phyloP scores from a whole-genome alignment of 35 echinoderm and acorn worm species.

The Eucidaris tribuloides region DNA sequence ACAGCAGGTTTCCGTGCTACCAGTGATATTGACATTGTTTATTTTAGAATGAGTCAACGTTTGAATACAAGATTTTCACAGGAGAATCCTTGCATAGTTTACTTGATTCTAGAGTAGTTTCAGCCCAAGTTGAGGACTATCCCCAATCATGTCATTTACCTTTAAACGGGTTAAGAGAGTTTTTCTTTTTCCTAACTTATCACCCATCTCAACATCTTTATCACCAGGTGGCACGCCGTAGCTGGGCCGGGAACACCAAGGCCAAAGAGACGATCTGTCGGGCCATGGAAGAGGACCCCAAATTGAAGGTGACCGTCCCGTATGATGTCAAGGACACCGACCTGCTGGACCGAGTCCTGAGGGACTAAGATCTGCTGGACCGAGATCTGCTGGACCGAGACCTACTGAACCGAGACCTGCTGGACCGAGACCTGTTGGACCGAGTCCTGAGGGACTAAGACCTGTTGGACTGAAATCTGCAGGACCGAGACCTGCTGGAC shows the following conservation, averaged over 20 bases:
- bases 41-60: too few species aligned
- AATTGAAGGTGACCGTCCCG: conserved; percentile 92
- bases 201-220: too few species aligned
- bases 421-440: conserved; percentile 56
- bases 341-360: conserved; percentile 71
- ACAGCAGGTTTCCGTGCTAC: too few species aligned
- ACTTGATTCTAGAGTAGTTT: too few species aligned
- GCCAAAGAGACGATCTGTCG: conserved; percentile 83
- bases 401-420: too few species aligned
- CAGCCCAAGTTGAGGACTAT: too few species aligned
- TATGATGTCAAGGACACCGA: conserved; percentile 66
- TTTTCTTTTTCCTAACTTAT: not conserved
- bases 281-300: conserved; percentile 86
- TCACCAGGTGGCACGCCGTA: conserved; percentile 74
- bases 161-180: not conserved
- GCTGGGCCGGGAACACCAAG: conserved; percentile 86
- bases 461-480: not conserved
- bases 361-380: conserved; percentile 19
- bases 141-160: too few species aligned
- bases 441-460: conserved; percentile 62
- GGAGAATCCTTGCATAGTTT: too few species aligned
- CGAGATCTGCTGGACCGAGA: too few species aligned
- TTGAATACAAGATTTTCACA: too few species aligned
- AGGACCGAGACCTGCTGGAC: too few species aligned
- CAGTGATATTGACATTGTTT: too few species aligned